phyloP scores from a whole-genome alignment of 2,113 vertebrate species.

The Dolichallabes microphthalmus region DNA sequence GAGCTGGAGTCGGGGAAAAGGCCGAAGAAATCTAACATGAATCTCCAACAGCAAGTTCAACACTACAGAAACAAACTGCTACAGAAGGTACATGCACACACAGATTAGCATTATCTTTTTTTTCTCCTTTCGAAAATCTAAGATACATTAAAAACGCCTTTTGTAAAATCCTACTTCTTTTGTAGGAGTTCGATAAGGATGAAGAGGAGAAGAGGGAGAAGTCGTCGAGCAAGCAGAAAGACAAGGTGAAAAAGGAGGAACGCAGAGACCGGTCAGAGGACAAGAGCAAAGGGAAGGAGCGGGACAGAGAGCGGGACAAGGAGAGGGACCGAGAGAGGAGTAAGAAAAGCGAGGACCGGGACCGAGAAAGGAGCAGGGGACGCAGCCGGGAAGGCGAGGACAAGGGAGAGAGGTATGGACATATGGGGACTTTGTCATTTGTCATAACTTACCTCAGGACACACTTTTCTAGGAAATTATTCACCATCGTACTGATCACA shows the following conservation, averaged over 20 bases:
- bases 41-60: slow-evolving; percentile 74
- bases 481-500: background rate
- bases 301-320: slow-evolving; percentile 55
- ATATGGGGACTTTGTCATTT: too few relatives aligned
- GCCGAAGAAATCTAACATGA: slow-evolving; percentile 68
- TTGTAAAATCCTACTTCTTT: background rate
- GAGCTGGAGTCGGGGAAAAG: slow-evolving; percentile 77
- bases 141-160: background rate
- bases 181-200: slow-evolving; percentile 75
- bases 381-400: slow-evolving; percentile 62
- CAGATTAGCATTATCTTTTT: background rate
- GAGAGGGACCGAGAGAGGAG: slow-evolving; percentile 61
- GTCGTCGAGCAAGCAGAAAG: slow-evolving; percentile 63
- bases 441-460: too few relatives aligned
- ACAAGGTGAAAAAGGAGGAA: slow-evolving; percentile 68
- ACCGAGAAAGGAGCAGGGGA: slow-evolving; percentile 61
- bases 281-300: slow-evolving; percentile 59
- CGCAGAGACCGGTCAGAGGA: slow-evolving; percentile 61
- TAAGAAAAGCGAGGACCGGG: slow-evolving; percentile 55
- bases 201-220: slow-evolving; percentile 67
- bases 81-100: slow-evolving; percentile 67
- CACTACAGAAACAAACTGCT: slow-evolving; percentile 77
- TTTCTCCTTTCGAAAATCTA: background rate
- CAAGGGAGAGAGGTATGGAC: slow-evolving; percentile 53
- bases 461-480: too few relatives aligned